Evolutionary conservation across 2,888 invertebrate genomes (phyloP), one percentile per base, ranked within the genome.

Genomic region (Zootermopsis nevadensis): DNA sequence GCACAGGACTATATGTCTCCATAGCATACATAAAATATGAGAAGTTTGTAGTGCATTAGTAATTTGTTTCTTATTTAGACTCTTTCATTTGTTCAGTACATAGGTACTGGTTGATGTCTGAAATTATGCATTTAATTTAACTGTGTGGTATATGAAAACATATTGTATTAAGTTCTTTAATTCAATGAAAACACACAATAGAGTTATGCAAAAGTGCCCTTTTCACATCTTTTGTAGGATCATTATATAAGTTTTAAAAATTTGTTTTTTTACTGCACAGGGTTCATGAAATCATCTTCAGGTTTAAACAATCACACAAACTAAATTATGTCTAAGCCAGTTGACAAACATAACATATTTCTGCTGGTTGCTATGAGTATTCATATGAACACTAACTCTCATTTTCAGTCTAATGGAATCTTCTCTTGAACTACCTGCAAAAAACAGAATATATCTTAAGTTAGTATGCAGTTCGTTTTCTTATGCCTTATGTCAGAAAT

Each of bases 381-480:
- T 30, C 33, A 81, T 83, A 24, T 60, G 66, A 77, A 27, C 24
- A 15, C 48, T 48, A n/a, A 24, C n/a, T 35, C 60, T 31, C 30
- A 33, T 80, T 55, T 80, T 85, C 83, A 86, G 76, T 86, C 86
- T 80, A 87, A 80, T 31, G 88, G 88, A 84, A 88, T 87, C 84
- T 87, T 86, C 74, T 87, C 87, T 84, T 86, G 83, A 72, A 88
- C 87, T 22, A 88, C 86, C 87, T 88, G 85, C 27, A 86, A 86
- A 67, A 60, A 24, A 35, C 33, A 74, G 1, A 48, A 48, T 48
- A 15, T 48, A 15, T 48, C 3, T 48, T 48, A 48, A 48, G 48
- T 48, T 48, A 12, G 19, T 19, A 48, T 48, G 19, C 48, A 48
- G 10, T 42, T 42, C 38, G 15, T 42, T 42, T 42, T 8, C 38